These are phyloP conservation scores for Pollenia labialis DNA, from an alignment of 2,888 invertebrate genomes.

Conservation along the genomic window DNA sequence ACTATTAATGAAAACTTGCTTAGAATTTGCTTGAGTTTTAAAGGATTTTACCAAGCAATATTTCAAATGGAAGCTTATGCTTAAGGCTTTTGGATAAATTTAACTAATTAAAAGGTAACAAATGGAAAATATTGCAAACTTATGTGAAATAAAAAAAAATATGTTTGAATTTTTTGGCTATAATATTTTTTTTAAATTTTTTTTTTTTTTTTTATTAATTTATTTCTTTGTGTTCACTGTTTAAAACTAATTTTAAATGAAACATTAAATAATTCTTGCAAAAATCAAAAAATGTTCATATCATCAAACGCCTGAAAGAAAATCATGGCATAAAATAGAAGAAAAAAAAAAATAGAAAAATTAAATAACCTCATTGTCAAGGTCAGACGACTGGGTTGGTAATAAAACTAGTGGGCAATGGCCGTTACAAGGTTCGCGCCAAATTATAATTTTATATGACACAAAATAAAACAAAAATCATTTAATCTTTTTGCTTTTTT, in stretches of 20 bases:
- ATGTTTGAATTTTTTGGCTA: too few species aligned
- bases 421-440: constrained; percentile 31
- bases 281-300: not conserved
- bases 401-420: constrained; percentile 41
- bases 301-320: constrained; percentile 14
- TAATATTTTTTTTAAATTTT: too few species aligned
- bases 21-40: too few species aligned
- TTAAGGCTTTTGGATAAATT: too few species aligned
- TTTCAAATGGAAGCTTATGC: too few species aligned
- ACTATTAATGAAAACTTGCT: too few species aligned
- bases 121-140: too few species aligned
- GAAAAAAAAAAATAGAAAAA: not conserved
- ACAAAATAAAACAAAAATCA: not conserved
- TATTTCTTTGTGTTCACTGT: not conserved
- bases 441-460: constrained; percentile 8
- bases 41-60: too few species aligned
- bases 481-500: not conserved
- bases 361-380: constrained; percentile 52
- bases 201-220: too few species aligned
- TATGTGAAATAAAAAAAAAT: too few species aligned
- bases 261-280: not conserved
- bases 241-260: not conserved
- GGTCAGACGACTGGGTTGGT: constrained; percentile 42
- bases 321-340: not conserved
- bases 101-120: too few species aligned